Percentiles rank a stretch among this genome's conserved stretches.
These are phyloP conservation scores for Antrozous pallidus DNA, from an alignment of 2,797 vertebrate species.

Conservation along the genomic window DNA sequence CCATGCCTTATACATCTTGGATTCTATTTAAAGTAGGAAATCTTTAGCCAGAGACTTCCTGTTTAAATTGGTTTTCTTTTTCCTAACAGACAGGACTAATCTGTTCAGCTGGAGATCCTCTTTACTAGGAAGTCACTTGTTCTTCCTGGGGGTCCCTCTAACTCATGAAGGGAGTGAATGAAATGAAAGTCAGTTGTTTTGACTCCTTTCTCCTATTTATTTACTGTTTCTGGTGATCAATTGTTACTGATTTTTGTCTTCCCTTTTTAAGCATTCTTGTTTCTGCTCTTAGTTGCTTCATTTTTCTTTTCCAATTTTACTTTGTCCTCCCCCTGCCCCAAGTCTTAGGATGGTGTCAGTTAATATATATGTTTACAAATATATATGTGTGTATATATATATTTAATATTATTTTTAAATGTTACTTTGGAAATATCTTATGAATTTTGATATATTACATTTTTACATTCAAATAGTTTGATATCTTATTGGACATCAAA, in stretches of 20 bases:
- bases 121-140: neutral
- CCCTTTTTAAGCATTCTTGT: neutral
- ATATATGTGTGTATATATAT: neutral
- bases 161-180: neutral
- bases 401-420: neutral
- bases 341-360: neutral
- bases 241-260: neutral
- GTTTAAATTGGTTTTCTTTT: neutral
- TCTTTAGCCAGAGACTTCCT: neutral
- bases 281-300: neutral
- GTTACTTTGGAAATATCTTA: neutral
- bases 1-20: neutral
- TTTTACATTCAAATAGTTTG: constrained; percentile 15
- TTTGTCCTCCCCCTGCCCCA: neutral
- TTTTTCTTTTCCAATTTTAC: neutral
- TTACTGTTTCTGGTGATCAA: neutral
- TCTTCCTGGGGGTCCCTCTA: neutral
- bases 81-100: neutral
- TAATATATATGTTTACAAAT: neutral
- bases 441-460: neutral
- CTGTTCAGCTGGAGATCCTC: neutral
- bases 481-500: neutral
- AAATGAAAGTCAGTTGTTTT: neutral
- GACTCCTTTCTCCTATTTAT: neutral
- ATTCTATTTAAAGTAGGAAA: neutral